phyloP scores from a whole-genome alignment of 2,113 vertebrate genomes.

The Macaca nemestrina region DNA sequence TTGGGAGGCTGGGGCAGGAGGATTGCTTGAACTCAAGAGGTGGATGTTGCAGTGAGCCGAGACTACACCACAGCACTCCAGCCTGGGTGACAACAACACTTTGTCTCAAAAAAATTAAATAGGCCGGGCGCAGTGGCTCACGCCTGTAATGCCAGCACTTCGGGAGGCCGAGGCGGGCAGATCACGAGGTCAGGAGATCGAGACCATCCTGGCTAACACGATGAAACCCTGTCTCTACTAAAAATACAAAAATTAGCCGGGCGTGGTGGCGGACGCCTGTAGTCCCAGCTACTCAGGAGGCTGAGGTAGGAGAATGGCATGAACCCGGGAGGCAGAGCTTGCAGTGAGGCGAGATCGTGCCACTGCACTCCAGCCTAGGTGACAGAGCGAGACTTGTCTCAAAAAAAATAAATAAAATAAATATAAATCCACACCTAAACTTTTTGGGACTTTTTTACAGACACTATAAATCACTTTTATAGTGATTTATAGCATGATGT shows the following conservation, averaged over 20 bases:
- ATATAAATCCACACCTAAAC: not conserved
- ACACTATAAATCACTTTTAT: not conserved
- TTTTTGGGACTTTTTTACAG: not conserved
- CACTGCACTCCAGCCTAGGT: not conserved
- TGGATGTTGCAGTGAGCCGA: not conserved
- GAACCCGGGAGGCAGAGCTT: too few relatives aligned
- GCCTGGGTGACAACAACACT: not conserved
- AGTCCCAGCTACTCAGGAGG: too few relatives aligned
- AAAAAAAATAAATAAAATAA: not conserved
- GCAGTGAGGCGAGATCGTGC: too few relatives aligned
- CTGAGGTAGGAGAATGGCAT: too few relatives aligned
- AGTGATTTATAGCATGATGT: not conserved
- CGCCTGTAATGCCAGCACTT: not conserved
- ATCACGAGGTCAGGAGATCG: too few relatives aligned
- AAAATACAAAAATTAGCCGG: too few relatives aligned
- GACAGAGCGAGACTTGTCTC: not conserved
- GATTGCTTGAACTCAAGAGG: not conserved
- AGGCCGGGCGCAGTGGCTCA: not conserved
- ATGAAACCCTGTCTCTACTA: too few relatives aligned
- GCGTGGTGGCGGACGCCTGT: rapidly evolving
- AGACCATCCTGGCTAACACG: too few relatives aligned
- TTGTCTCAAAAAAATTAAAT: not conserved
- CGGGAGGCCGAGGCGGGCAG: not conserved
- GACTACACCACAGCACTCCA: not conserved
- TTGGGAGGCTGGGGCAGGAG: not conserved